Percentiles rank a stretch among this genome's conserved stretches.
Evolutionary conservation across 2,888 invertebrate species (phyloP).

Genomic region (Baccha elongata): DNA sequence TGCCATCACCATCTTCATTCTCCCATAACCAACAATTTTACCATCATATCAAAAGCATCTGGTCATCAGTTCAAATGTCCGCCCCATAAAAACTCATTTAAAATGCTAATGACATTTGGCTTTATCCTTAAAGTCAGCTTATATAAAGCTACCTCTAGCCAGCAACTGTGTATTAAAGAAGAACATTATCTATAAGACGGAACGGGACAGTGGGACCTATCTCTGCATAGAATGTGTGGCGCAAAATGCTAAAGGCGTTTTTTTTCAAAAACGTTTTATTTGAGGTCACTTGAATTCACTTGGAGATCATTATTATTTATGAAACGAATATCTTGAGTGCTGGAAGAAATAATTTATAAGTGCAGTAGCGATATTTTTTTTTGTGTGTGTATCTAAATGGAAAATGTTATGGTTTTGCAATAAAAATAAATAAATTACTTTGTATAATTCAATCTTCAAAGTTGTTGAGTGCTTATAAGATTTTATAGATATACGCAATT

Average conservation of each 20-base stretch:
- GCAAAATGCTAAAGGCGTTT: too few species aligned
- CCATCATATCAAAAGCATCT: constrained; percentile 40
- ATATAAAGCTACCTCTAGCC: constrained; percentile 33
- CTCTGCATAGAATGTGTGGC: too few species aligned
- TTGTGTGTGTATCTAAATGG: too few species aligned
- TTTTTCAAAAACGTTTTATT: too few species aligned
- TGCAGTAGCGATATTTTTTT: constrained; percentile 9
- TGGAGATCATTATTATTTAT: constrained; percentile 6
- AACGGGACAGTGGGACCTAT: too few species aligned
- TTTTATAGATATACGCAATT: too few species aligned
- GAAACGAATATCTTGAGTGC: constrained; percentile 17
- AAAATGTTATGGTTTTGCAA: too few species aligned
- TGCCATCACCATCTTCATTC: background rate
- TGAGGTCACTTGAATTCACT: constrained; percentile 44
- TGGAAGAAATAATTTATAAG: constrained; percentile 20
- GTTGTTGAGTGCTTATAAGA: too few species aligned
- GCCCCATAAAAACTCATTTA: constrained; percentile 72
- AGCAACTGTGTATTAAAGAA: constrained; percentile 33
- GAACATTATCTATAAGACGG: background rate
- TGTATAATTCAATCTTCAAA: too few species aligned
- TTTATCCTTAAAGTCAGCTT: constrained; percentile 63
- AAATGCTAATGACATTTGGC: constrained; percentile 73
- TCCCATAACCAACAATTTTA: constrained; percentile 7
- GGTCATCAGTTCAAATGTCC: constrained; percentile 70
- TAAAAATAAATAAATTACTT: too few species aligned